Evolutionary conservation across 2,888 invertebrate genomes (phyloP), one percentile per base, ranked within the genome.

Genomic region (Platycnemis pennipes): DNA sequence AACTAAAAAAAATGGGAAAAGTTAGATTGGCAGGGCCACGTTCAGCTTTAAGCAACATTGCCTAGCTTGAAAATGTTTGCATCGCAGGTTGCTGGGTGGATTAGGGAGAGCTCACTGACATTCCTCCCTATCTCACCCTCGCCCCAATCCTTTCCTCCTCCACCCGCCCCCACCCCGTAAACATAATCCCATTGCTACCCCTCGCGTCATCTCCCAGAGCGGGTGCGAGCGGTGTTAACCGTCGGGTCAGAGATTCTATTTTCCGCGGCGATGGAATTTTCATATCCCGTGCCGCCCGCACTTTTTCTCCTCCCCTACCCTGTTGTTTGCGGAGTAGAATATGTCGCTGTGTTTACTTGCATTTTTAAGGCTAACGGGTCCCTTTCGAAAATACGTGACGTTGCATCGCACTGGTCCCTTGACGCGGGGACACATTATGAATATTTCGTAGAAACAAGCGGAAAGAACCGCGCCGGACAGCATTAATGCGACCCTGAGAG

Each of bases 201-300:
- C 13, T 77, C 37, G 37, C 31, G 31, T 77, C 2, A 16, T 22
- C 63, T 63, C 63, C 5, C 63, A 63, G 26, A 26, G 63, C 63
- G 63, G 63, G 22, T n/a, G 63, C 63, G 63, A n/a, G 26, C 63
- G n/a, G n/a, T n/a, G 0, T n/a, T 63, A 63, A 63, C 22, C n/a
- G 26, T 26, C n/a, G 63, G n/a, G 63, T 63, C 63, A 63, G 26
- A 63, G 63, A 63, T 63, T 63, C 63, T 22, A 63, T 77, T 37
- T 77, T 77, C 26, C 77, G 77, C 31, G 31, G 77, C 37, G 77
- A 77, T 77, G 77, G 77, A 77, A 77, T 77, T 77, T 77, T 77
- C 31, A 77, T 77, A 37, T 63, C 63, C 63, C 63, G 0, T 2
- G 26, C 63, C 63, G 3, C 19, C 63, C 63, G 26, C 5, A 26